Conservation (phyloP, 2,888 invertebrate species). For the Eupithecia exiguata region DNA sequence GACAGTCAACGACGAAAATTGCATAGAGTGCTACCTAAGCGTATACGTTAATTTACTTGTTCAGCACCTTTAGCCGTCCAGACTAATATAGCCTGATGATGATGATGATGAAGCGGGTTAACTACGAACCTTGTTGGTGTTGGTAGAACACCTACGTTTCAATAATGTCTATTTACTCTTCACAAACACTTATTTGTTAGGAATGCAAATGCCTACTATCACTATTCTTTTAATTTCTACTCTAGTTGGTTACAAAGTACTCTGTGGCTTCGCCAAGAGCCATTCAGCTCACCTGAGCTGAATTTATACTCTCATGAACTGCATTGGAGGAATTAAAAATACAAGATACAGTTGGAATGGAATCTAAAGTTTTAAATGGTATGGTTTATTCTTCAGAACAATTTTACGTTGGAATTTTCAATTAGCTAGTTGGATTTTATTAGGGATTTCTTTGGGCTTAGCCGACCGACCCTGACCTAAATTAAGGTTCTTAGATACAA, state of each 20-base stretch:
- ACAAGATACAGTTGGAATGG: constrained; percentile 37
- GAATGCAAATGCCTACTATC: not conserved
- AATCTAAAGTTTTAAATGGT: constrained; percentile 38
- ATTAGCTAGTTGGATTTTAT: constrained; percentile 19
- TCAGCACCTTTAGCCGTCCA: not conserved
- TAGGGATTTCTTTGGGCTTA: constrained; percentile 1
- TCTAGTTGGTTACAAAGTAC: constrained; percentile 10
- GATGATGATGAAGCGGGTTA: too few species aligned
- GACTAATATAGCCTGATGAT: too few species aligned
- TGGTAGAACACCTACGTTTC: too few species aligned
- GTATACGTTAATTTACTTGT: not conserved
- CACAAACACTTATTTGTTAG: not conserved
- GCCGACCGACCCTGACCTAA: not conserved
- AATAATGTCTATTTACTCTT: not conserved
- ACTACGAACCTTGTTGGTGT: too few species aligned
- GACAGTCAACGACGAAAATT: not conserved
- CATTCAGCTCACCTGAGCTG: constrained; percentile 59
- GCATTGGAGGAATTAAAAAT: constrained; percentile 51
- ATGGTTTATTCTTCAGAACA: constrained; percentile 33
- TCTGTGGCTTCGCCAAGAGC: constrained; percentile 18
- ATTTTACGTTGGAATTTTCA: constrained; percentile 29
- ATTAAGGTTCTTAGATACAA: constrained; percentile 1
- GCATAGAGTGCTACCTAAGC: not conserved
- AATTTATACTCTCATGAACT: constrained; percentile 62
- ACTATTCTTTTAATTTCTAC: not conserved